These are phyloP conservation scores for Drosophila meridiana DNA, from an alignment of 2,888 invertebrate genomes.

Conservation along the genomic window DNA sequence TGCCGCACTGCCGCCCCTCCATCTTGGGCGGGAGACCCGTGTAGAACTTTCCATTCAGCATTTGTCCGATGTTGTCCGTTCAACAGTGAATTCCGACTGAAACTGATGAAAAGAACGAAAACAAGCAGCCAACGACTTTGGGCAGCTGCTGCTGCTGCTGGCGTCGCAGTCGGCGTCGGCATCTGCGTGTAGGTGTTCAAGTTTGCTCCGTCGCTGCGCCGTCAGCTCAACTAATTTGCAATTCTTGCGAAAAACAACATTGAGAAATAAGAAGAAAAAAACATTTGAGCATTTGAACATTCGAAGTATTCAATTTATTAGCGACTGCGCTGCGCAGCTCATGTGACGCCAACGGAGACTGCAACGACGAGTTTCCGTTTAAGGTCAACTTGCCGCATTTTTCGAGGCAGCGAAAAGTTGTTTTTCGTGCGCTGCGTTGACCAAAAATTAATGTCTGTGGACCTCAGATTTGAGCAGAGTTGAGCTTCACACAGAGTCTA, in stretches of 20 bases:
- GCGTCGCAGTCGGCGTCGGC: slow-evolving; percentile 39
- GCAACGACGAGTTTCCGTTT: slow-evolving; percentile 75
- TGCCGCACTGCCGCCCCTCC: slow-evolving; percentile 77
- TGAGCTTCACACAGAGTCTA: slow-evolving; percentile 26
- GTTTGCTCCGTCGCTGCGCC: slow-evolving; percentile 32
- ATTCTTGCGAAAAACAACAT: slow-evolving; percentile 73
- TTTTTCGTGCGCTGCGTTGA: slow-evolving; percentile 63
- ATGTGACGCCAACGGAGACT: slow-evolving; percentile 36
- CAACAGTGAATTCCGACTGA: slow-evolving; percentile 60
- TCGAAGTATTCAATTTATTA: slow-evolving; percentile 67
- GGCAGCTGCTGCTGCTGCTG: slow-evolving; percentile 37
- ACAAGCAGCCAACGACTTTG: slow-evolving; percentile 26
- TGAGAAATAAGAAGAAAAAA: slow-evolving; percentile 28
- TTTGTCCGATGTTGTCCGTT: slow-evolving; percentile 52
- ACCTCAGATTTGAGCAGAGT: slow-evolving; percentile 10
- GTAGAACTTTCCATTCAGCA: slow-evolving; percentile 85
- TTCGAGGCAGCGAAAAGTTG: slow-evolving; percentile 74
- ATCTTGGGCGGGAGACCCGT: slow-evolving; percentile 84
- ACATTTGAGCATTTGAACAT: slow-evolving; percentile 36
- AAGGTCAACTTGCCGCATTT: slow-evolving; percentile 76
- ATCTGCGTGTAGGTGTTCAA: slow-evolving; percentile 70
- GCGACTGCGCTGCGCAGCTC: slow-evolving; percentile 42
- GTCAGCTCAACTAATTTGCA: slow-evolving; percentile 73
- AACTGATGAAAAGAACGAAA: slow-evolving; percentile 68
- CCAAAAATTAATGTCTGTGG: slow-evolving; percentile 66